phyloP scores from a whole-genome alignment of 2,888 invertebrate species.

The Cheilosia pagana region DNA sequence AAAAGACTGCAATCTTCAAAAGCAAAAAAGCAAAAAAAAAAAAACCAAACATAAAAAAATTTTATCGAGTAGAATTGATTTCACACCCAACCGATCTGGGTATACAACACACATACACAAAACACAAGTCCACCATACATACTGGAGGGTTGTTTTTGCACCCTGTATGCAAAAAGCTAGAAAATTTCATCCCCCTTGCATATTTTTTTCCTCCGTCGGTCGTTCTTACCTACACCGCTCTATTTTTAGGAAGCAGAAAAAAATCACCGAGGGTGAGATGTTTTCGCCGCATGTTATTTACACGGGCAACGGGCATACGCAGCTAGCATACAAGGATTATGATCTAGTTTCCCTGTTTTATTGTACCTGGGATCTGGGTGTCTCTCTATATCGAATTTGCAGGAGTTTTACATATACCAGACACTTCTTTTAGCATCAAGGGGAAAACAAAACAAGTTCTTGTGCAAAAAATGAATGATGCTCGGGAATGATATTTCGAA shows the following conservation, averaged over 20 bases:
- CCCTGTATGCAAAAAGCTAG: constrained; percentile 55
- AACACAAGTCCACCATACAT: constrained; percentile 3
- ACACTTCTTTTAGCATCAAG: constrained; percentile 13
- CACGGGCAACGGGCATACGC: constrained; percentile 2
- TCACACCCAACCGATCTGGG: constrained; percentile 76
- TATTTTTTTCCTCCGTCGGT: constrained; percentile 41
- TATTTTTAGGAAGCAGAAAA: constrained; percentile 9
- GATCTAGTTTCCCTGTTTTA: constrained; percentile 45
- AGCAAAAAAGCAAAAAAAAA: constrained; percentile 18
- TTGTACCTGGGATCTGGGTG: constrained; percentile 13
- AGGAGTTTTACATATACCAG: constrained; percentile 29
- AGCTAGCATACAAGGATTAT: constrained; percentile 37
- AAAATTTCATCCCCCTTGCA: constrained; percentile 47
- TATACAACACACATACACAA: constrained; percentile 25
- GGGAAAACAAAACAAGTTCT: constrained; percentile 46
- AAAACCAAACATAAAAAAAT: constrained; percentile 37
- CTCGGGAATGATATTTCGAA: constrained; percentile 13
- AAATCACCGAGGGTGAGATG: constrained; percentile 58
- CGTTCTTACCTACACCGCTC: constrained; percentile 15
- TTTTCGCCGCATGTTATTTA: constrained; percentile 55
- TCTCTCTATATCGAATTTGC: constrained; percentile 27
- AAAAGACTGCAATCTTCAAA: constrained; percentile 30
- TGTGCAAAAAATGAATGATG: constrained; percentile 49
- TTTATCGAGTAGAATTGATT: constrained; percentile 76
- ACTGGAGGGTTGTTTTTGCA: constrained; percentile 57